Conservation (phyloP, 2,797 vertebrate species). For the Silurus lanzhouensis region DNA sequence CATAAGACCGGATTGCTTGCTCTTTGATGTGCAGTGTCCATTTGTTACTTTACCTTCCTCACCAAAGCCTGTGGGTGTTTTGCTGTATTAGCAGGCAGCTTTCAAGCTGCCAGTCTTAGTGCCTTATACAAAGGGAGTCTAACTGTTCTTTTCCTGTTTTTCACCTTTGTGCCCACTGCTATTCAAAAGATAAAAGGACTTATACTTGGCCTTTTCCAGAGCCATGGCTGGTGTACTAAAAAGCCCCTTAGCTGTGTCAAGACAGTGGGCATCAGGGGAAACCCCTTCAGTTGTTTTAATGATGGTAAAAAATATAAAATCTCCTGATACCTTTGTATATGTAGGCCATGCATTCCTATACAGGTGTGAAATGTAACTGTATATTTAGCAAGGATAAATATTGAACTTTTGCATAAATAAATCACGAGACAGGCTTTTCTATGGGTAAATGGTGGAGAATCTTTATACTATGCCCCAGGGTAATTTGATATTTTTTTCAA, state of each 20-base stretch:
- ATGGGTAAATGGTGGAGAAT: not conserved
- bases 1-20: not conserved
- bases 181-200: slow-evolving; percentile 39
- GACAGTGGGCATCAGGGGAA: slow-evolving; percentile 31
- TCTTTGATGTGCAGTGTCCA: not conserved
- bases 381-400: not conserved
- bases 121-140: slow-evolving; percentile 45
- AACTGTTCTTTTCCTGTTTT: slow-evolving; percentile 56
- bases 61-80: not conserved
- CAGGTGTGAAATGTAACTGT: not conserved
- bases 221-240: slow-evolving; percentile 3
- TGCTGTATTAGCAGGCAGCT: slow-evolving; percentile 10
- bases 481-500: not conserved
- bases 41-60: not conserved
- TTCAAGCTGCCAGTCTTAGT: slow-evolving; percentile 29
- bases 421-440: not conserved
- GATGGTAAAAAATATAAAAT: slow-evolving; percentile 23
- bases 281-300: slow-evolving; percentile 31
- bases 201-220: slow-evolving; percentile 13
- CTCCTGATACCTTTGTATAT: not conserved
- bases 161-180: slow-evolving; percentile 43
- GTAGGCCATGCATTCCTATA: slow-evolving; percentile 1
- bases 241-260: slow-evolving; percentile 33
- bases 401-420: not conserved
- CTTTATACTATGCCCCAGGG: no score